Conservation (phyloP, 2,797 vertebrate genomes). For the Silurus lanzhouensis region DNA sequence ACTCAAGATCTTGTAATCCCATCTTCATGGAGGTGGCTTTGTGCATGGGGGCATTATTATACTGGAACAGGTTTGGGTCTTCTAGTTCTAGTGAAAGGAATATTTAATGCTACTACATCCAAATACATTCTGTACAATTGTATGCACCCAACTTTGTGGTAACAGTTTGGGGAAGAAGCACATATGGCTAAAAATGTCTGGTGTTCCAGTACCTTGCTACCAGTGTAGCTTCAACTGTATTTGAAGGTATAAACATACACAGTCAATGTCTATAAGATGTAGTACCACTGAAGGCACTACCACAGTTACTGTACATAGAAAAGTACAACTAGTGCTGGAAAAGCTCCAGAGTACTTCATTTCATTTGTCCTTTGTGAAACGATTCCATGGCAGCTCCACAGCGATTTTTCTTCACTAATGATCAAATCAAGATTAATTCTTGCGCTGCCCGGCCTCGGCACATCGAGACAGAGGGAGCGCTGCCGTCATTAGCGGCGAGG, state of each 20-base stretch:
- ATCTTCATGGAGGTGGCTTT: too few species aligned
- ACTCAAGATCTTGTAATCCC: too few species aligned
- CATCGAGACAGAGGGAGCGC: neutral
- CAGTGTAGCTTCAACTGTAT: neutral
- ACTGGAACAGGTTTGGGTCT: too few species aligned
- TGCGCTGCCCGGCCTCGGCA: slow-evolving; percentile 7
- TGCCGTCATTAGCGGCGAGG: neutral
- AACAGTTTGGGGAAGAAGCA: too few species aligned
- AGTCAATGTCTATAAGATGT: neutral
- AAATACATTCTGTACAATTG: too few species aligned
- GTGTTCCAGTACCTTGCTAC: neutral
- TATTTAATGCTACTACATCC: too few species aligned
- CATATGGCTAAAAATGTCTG: too few species aligned
- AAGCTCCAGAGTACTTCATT: slow-evolving; percentile 1
- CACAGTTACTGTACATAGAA: neutral
- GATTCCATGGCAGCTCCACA: slow-evolving; percentile 31
- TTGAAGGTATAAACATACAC: neutral
- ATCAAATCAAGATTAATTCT: slow-evolving; percentile 51
- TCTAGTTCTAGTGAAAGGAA: too few species aligned
- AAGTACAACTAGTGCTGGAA: neutral
- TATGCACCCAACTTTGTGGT: too few species aligned
- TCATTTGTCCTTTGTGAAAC: slow-evolving; percentile 62
- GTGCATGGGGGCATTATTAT: too few species aligned
- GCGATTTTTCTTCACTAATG: slow-evolving; percentile 31
- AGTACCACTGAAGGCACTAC: neutral